Conservation (phyloP, 2,888 invertebrate species). For the Conus canariensis region DNA sequence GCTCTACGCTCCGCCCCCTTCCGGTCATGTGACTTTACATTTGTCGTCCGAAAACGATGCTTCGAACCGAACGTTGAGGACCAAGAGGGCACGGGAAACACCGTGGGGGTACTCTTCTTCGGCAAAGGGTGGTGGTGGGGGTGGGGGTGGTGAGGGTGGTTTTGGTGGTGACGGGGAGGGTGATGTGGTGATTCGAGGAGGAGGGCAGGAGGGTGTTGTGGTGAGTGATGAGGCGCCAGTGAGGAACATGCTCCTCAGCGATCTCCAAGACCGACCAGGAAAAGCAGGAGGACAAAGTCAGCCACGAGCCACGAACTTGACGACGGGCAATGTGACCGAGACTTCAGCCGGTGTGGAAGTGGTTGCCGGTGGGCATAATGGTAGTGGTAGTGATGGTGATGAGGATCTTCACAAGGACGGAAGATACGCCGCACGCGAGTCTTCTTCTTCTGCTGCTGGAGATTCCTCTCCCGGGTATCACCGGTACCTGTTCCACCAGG, state of each 20-base stretch:
- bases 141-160: not conserved
- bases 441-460: not conserved
- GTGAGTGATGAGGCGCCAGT: too few species aligned
- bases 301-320: not conserved
- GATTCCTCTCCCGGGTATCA: not conserved
- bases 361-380: too few species aligned
- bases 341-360: not conserved
- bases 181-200: not conserved
- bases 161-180: not conserved
- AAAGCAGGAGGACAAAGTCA: not conserved
- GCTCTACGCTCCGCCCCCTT: slow-evolving; percentile 36
- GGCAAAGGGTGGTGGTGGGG: not conserved
- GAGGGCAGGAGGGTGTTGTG: too few species aligned
- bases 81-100: too few species aligned
- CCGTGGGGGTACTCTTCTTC: too few species aligned
- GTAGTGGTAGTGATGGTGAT: not conserved
- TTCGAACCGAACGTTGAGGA: too few species aligned
- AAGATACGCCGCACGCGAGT: not conserved
- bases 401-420: not conserved
- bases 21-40: slow-evolving; percentile 38
- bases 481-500: slow-evolving; percentile 34
- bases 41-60: not conserved
- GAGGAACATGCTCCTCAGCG: not conserved
- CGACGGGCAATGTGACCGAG: not conserved
- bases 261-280: too few species aligned